Evolutionary conservation across 2,113 vertebrate genomes (phyloP), one percentile per base, ranked within the genome.

Genomic region (Dicerorhinus sumatrensis): DNA sequence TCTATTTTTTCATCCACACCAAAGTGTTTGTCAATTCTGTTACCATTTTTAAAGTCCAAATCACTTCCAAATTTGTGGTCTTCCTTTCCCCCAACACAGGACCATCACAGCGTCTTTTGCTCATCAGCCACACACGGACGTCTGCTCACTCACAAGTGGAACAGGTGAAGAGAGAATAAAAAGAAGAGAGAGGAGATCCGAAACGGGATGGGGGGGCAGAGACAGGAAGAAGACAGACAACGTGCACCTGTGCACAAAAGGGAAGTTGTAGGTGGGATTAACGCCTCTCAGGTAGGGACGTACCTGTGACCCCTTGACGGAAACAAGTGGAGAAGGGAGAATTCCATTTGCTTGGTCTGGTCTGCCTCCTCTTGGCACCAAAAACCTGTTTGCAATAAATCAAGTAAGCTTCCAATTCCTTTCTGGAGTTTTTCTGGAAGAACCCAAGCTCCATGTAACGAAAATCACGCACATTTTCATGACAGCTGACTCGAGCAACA

Each of bases 211-310:
- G 6, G 20, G 5, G 16, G 5, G 11, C 5, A 0, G 0, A n/a
- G 80, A 5, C 27, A 54, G 31, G 69, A 48, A 6, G 33, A 29
- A 36, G 56, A 39, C 14, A 36, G 56, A 39, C 14, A 0, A 0
- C 2, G 56, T 1, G 42, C 0, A 0, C 0, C 33, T 1, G 0
- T 0, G 6, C 17, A 39, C 27, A n/a, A 39, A 0, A 33, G 25
- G 13, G 46, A 58, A 56, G 18, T 18, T 0, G 6, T 31, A 4
- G 31, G 11, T 0, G 1, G 7, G 33, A 27, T 54, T 16, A 54
- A 54, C 13, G 13, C 51, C 51, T 54, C 12, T 16, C 51, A 54
- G 51, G 51, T 54, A 2, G 51, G 48, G 51, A 13, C 5, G 18
- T n/a, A 11, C 14, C 20, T 4, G 10, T 36, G 29, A 27, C 51